Base-by-base conservation (phyloP, 2,797 vertebrate species). In the Kryptopterus vitreolus region DNA sequence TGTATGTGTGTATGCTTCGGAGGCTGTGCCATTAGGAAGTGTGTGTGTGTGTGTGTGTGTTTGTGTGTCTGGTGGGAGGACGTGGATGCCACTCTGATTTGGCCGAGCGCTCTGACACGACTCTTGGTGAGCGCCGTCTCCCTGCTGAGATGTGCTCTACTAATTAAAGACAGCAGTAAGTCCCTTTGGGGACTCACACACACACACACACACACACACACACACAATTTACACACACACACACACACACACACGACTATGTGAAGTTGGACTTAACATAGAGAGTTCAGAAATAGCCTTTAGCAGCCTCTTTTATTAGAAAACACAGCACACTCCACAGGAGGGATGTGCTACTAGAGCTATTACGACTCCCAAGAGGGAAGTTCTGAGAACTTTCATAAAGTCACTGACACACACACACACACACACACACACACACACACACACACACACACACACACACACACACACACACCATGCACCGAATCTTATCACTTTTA, bases 81-180 rank as follows among this genome's bases (percentile, higher is more conserved):
- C 46, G 78, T 81, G 68, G 50, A 82, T 87, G 88, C 86, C 90
- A 89, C 79, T 83, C 85, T 87, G 87, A 90, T 89, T 88, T 89
- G 76, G 82, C 83, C 87, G 79, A 88, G 72, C 69, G 77, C 73
- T 80, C 68, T 88, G 87, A 88, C 85, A 80, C 82, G 81, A 35
- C 63, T 59, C 80, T 83, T 80, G 78, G 85, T 81, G 46, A 81
- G 76, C 65, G 82, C 59, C 74, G 82, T 79, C 85, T 80, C 87
- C 84, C 81, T 38, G 84, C 87, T 87, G 88, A 74, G 88, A 87
- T 86, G 80, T 53, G 78, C 82, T 88, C 77, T 82, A 85, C 90
- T 91, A 90, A 92, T 92, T 92, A 90, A 91, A 90, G 87, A 80
- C 77, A 73, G 80, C 63, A 59, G 80, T 26, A 73, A 66, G 46